Base-by-base conservation (phyloP, 2,113 vertebrate species). In the Uropsilus gracilis region DNA sequence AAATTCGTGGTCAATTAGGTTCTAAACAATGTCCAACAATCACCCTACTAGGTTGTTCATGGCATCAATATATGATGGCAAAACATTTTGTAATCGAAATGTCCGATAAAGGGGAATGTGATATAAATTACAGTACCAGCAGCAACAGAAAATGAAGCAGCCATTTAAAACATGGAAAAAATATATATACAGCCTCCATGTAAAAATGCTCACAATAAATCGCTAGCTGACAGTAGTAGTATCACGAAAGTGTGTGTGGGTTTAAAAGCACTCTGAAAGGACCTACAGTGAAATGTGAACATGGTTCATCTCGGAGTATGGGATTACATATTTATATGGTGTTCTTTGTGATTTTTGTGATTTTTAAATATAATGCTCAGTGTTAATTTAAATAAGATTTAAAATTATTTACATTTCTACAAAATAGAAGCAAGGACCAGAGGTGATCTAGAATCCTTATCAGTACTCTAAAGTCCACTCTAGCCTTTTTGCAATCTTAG, bases 31-130 rank as follows among this genome's bases (percentile, higher is more conserved):
- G 17, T 64, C 44, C 32, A 75, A 30, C 50, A 73, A 9, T 84
- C 50, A 63, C 50, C 10, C 63, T 28, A 30, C 30, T 50, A 73
- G 28, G 42, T 90, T 78, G 69, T 80, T 83, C 14, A 8, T 86
- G 81, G 71, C 42, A 90, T 26, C 44, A 61, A 77, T 61, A 13
- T 10, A 48, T 42, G 75, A 89, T 72, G 85, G 63, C 34, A 94
- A 89, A 85, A 66, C 24, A 68, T 87, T 94, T 87, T 63, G 46
- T 80, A 84, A 69, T 80, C 14, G 3, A 87, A 87, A 80, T 20
- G 7, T 32, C n/a, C 59, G 76, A 81, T 34, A 69, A 76, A 55
- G 61, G 72, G 22, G 22, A 73, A 30, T 69, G 14, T 34, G 34
- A 46, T 78, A 46, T 22, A 68, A 94, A 90, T 84, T 17, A 91